Percentiles rank a stretch among this genome's conserved stretches.
phyloP scores from a whole-genome alignment of 64 coral and sea anemone genomes.

The Stichodactyla mertensii region DNA sequence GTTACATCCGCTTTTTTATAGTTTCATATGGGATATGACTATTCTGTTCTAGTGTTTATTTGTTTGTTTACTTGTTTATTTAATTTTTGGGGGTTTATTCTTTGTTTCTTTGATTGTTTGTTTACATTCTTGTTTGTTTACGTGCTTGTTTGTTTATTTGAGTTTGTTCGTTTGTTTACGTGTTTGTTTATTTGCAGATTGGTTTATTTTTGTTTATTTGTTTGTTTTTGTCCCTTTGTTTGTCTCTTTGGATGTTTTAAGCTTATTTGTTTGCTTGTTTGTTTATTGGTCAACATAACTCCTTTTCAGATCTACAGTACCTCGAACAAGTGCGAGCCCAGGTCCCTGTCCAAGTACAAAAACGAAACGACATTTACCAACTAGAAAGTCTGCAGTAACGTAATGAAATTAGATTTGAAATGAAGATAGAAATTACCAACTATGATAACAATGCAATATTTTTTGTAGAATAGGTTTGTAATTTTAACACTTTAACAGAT shows the following conservation, averaged over 20 bases:
- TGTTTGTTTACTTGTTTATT: too few species aligned
- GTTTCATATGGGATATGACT: too few species aligned
- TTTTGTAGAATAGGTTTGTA: too few species aligned
- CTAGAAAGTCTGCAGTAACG: conserved; percentile 10
- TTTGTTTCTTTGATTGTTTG: background rate
- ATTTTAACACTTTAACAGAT: too few species aligned
- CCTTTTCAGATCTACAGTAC: conserved; percentile 15
- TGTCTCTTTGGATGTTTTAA: too few species aligned
- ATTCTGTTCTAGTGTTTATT: too few species aligned
- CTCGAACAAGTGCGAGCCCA: conserved; percentile 35
- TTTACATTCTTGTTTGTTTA: background rate
- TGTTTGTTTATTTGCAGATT: background rate
- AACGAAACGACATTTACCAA: conserved; percentile 44
- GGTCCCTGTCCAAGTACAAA: conserved; percentile 52
- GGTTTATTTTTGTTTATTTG: background rate
- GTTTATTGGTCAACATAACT: too few species aligned
- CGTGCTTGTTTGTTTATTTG: too few species aligned
- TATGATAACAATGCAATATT: too few species aligned
- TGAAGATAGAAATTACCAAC: background rate
- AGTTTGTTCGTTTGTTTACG: background rate
- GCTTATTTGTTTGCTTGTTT: too few species aligned
- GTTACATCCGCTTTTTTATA: too few species aligned
- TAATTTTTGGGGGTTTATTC: background rate
- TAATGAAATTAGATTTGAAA: background rate
- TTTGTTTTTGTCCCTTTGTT: background rate